Evolutionary conservation across 1,140 invertebrate species (phyloP), one percentile per base, ranked within the genome.

Genomic region (Tetraneura akinire): DNA sequence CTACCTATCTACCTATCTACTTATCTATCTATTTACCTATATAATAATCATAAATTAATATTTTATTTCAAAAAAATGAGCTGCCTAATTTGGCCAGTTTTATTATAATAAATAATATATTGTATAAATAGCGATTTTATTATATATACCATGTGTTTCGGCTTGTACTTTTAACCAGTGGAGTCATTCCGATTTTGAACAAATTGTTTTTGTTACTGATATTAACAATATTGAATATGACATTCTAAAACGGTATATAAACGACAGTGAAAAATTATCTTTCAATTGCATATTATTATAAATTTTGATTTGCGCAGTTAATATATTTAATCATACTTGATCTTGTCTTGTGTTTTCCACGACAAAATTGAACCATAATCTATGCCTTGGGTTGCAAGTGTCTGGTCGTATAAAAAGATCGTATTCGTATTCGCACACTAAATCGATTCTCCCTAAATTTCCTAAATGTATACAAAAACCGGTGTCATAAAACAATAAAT

Each of bases 301-400:
- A 8, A 8, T 37, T 37, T 37, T 8, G 32, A 37, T 37, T 37
- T 8, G 32, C 8, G 32, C 32, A 4, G 8, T 37, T 37, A 4
- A 37, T 37, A 37, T 37, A 8, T 37, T 4, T 37, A 37, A 37
- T 51, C 81, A 82, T 85, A 93, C 93, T 89, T 96, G 97, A 85
- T 98, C 95, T 42, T 91, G 87, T 82, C 93, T 92, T 0, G 96
- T 95, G 87, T 99, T 99, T 85, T 98, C 96, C 14, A 98, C 96
- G 0, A 95, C 96, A 84, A 99, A 99, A 86, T 99, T 97, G 86
- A 98, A 99, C 97, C 97, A 99, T 80, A 98, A 91, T 55, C 97
- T 88, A 78, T 95, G 91, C 45, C 95, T 89, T 0, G 96, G 96
- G 86, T 96, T 96, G 85, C 96, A 98, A 0, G 96, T 98, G 86